Base-by-base conservation (phyloP, 2,113 vertebrate species). In the Labeo rohita region DNA sequence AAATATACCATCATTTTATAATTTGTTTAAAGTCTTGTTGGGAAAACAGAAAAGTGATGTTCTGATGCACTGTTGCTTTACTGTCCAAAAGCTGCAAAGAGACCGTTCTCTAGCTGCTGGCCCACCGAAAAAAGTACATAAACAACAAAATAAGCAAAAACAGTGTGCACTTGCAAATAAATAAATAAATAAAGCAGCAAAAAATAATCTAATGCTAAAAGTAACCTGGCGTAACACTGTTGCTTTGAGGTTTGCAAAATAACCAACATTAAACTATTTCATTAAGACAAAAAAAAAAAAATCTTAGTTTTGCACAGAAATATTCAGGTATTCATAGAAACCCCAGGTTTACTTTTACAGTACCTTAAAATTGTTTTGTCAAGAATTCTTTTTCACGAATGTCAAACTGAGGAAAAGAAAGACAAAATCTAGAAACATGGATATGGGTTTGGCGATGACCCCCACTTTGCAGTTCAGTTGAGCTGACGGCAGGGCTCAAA, bases 401-500 rank as follows among this genome's bases (percentile, higher is more conserved):
- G 86, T 93, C 92, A 92, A 95, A 89, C 92, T 90, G 86, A 95
- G 91, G 92, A 94, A 91, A 86, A 90, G 89, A 72, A 21, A 72
- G 8, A 93, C 92, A 91, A 86, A 94, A 95, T 92, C 93, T 92
- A 91, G 89, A 94, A 92, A 91, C 85, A 92, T 90, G 88, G 78
- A 70, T 84, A 77, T 86, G 15, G 47, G 18, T 9, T 61, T 61
- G 18, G 56, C 56, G n/a, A 61, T 61, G 56, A 8, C 56, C 8
- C 56, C 18, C 56, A 73, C 61, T 75, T 36, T 52, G 81, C 91
- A 88, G 83, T 83, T 97, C 95, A 99, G 96, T 98, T 99, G 95
- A 96, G 93, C 90, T 97, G 97, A 89, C 96, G 97, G 65, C 98
- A 99, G 75, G 97, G 96, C 92, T 98, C 98, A 18, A 99, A 99